phyloP scores from a whole-genome alignment of 2,888 invertebrate genomes.

The Epistrophe grossulariae region DNA sequence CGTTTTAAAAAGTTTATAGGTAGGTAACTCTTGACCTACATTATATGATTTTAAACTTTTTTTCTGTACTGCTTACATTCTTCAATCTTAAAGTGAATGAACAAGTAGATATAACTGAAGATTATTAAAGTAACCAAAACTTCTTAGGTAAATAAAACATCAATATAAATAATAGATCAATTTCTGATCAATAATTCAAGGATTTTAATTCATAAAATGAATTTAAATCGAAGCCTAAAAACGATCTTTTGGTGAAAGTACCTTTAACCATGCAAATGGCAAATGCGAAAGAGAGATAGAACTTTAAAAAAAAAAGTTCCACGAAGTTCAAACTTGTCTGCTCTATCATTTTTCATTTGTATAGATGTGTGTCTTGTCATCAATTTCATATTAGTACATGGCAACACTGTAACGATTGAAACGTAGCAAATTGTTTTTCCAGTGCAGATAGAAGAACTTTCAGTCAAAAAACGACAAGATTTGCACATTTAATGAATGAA shows the following conservation, averaged over 20 bases:
- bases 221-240: slow-evolving; percentile 20
- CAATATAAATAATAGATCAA: not conserved
- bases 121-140: not conserved
- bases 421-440: slow-evolving; percentile 23
- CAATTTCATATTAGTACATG: slow-evolving; percentile 61
- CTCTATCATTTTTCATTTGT: slow-evolving; percentile 15
- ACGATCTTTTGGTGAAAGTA: slow-evolving; percentile 65
- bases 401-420: slow-evolving; percentile 55
- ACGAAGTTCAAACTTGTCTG: slow-evolving; percentile 16
- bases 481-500: slow-evolving; percentile 21
- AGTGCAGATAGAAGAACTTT: not conserved
- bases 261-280: not conserved
- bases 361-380: slow-evolving; percentile 77
- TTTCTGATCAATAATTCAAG: not conserved
- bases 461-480: not conserved
- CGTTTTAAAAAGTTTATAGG: not conserved
- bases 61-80: not conserved
- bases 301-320: slow-evolving; percentile 19
- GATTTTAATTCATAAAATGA: slow-evolving; percentile 2
- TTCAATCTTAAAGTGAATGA: slow-evolving; percentile 4
- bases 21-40: slow-evolving; percentile 44
- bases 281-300: slow-evolving; percentile 21
- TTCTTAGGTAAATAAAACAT: not conserved
- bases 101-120: not conserved
- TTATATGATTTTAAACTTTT: not conserved